A percentile compares a stretch with the other conserved stretches of the same genome.
These are phyloP conservation scores for Hydriomena furcata DNA, from an alignment of 2,888 invertebrate species.

Conservation along the genomic window DNA sequence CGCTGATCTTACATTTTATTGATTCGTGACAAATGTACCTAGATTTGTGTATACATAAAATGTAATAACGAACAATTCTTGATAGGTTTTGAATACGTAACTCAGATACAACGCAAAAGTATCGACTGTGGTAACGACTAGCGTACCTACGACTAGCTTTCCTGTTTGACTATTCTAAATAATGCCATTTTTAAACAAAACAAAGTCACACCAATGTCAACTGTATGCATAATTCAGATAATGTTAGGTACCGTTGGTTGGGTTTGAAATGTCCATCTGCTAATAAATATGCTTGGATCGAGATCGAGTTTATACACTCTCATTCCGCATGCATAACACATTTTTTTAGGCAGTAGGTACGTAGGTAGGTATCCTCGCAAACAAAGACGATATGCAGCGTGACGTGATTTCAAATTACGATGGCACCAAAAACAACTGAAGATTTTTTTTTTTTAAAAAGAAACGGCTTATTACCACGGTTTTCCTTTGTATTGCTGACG, in stretches of 20 bases:
- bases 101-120: no score
- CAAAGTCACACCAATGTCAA: not conserved
- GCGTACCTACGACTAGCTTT: no score
- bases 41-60: not conserved
- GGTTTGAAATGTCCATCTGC: no score
- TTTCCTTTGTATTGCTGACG: no score
- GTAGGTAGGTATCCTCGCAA: not conserved
- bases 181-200: slow-evolving; percentile 1
- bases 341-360: not conserved
- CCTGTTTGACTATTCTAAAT: no score
- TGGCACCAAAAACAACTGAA: slow-evolving; percentile 6
- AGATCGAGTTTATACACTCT: not conserved
- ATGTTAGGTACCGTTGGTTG: not conserved
- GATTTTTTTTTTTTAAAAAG: no score
- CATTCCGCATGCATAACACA: not conserved
- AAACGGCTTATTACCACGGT: no score
- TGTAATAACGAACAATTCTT: no score
- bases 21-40: not conserved
- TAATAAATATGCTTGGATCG: not conserved
- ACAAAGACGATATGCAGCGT: slow-evolving; percentile 12
- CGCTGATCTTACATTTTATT: not conserved
- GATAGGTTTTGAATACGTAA: no score
- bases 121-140: no score
- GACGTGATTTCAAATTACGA: slow-evolving; percentile 17
- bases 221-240: not conserved